Base-by-base conservation (phyloP, 2,888 invertebrate species). In the Cheilosia urbana region DNA sequence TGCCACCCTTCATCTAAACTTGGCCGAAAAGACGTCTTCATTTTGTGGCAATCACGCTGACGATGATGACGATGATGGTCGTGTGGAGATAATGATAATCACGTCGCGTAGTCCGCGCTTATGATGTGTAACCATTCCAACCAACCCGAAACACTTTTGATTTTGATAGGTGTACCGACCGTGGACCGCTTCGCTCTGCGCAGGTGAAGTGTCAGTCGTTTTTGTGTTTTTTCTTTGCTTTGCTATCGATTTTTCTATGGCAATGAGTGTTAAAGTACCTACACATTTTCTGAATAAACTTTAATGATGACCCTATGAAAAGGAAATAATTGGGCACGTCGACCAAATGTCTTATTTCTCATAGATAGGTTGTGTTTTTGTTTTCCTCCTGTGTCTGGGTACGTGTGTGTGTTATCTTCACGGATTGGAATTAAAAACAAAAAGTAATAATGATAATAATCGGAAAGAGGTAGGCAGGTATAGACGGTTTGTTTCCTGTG, bases 271-370 rank as follows among this genome's bases (percentile, higher is more conserved):
- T 47, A 63, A 63, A 19, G 34, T 63, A 63, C n/a, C n/a, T n/a
- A n/a, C 30, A 63, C 19, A 47, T 49, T 53, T 51, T 66, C 51
- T 51, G 37, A 66, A 51, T 66, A 66, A 66, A 66, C 51, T 53
- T 66, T 66, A 66, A 66, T 66, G 51, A 66, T 49, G 34, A 66
- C 40, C 24, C 13, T 51, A 63, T 63, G 47, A 63, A 63, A 63
- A 21, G 27, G 17, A 66, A 66, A 37, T 66, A 66, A 66, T 66
- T 51, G 65, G 51, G 51, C 40, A 51, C 65, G 40, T 51, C 65
- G 37, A 40, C 40, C 40, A 53, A 66, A 66, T 53, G 21, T 37
- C 51, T 66, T 53, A 15, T 37, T 37, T 30, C 40, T 27, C 13
- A 24, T 19, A 49, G 49, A 57, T 15, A 1, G 3, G 42, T 45